Conservation (phyloP, 2,113 vertebrate genomes). For the Danionella cerebrum region DNA sequence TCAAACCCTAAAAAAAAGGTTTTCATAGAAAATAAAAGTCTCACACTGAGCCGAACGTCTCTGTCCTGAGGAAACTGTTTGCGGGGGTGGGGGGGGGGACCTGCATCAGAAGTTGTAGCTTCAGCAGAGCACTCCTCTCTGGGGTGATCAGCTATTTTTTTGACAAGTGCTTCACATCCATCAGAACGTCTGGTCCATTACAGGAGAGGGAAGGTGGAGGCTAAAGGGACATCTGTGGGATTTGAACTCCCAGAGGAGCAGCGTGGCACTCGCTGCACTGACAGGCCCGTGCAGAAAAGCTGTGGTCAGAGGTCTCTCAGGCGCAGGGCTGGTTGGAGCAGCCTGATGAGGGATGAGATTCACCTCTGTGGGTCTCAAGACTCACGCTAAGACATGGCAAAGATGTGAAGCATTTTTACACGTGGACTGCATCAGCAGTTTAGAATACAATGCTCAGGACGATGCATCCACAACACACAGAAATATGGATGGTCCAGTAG, state of each 20-base stretch:
- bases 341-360: conserved; percentile 36
- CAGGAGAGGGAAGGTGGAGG: conserved; percentile 7
- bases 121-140: conserved; percentile 35
- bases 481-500: neutral
- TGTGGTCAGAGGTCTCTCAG: conserved; percentile 24
- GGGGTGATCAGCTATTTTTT: conserved; percentile 38
- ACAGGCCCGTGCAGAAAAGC: conserved; percentile 30
- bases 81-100: conserved; percentile 12
- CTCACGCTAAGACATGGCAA: conserved; percentile 11
- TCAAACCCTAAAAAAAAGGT: neutral
- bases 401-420: conserved; percentile 24
- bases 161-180: conserved; percentile 43
- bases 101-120: conserved; percentile 22
- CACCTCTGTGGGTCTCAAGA: conserved; percentile 33
- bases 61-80: neutral
- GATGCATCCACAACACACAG: neutral
- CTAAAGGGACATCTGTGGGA: conserved; percentile 11
- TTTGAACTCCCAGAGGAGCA: conserved; percentile 9
- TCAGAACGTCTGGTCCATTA: conserved; percentile 27
- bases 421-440: conserved; percentile 29
- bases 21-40: neutral
- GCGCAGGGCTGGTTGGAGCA: neutral
- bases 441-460: neutral
- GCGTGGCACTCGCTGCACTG: conserved; percentile 1
- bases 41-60: neutral